Base-by-base conservation (phyloP, 2,113 vertebrate genomes). In the Cavia aperea region DNA sequence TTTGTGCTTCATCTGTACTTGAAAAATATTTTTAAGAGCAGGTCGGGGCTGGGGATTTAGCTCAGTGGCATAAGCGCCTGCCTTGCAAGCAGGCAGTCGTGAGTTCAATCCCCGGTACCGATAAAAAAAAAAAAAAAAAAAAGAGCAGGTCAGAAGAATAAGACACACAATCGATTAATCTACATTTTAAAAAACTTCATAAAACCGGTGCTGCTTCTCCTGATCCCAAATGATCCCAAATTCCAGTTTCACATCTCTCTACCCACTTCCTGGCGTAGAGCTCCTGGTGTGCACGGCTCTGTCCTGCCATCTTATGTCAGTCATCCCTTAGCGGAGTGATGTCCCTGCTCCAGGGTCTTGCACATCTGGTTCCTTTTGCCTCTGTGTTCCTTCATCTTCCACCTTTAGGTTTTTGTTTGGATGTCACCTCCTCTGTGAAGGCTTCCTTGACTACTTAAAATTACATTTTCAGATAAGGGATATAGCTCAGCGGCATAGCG, bases 21-120 rank as follows among this genome's bases (percentile, higher is more conserved):
- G 31, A 66, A 77, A 91, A 93, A 33, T 86, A 83, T 26, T 90
- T 94, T 94, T 81, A 90, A 95, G 65, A 89, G 43, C 83, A 89
- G 24, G 7, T 39, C 78, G 39, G 39, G 39, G 39, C 39, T 39
- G 39, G 39, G 39, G 39, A 39, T 39, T 39, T 39, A 39, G 39
- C 39, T 39, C 39, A 39, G 39, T 39, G 39, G 39, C 39, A 39
- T 39, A 39, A 39, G 39, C 39, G 39, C 39, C 39, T 39, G 39
- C 39, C 39, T 39, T 39, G 39, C 39, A 39, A 39, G 39, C 39
- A 39, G 39, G 39, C 39, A 39, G 39, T 39, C 39, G 39, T 39
- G 39, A 39, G 39, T 39, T 39, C 39, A 39, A 39, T 39, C 39
- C 39, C 39, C 39, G 39, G 39, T 39, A 39, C 39, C 39, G 39